Evolutionary conservation across 1,140 invertebrate species (phyloP).

Genomic region (Drosophila varians): DNA sequence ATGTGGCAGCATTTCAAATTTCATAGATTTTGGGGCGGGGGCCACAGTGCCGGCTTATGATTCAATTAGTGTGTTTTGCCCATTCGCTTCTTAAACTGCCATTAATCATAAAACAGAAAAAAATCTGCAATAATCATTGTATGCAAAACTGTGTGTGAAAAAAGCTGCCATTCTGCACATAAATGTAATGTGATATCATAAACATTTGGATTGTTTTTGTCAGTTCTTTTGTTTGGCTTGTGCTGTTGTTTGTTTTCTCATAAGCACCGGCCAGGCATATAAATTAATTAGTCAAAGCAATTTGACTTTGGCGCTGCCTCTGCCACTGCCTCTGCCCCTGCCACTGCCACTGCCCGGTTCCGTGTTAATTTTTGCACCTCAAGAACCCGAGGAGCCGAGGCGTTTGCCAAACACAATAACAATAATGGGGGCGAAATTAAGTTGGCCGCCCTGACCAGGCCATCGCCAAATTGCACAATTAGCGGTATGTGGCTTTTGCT

Average conservation of each 20-base stretch:
- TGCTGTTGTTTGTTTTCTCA: slow-evolving; percentile 40
- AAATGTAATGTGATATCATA: slow-evolving; percentile 75
- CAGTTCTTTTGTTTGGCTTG: slow-evolving; percentile 37
- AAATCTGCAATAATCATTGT: slow-evolving; percentile 41
- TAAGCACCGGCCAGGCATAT: slow-evolving; percentile 55
- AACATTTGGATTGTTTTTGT: slow-evolving; percentile 69
- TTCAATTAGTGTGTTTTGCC: slow-evolving; percentile 36
- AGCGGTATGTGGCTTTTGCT: slow-evolving; percentile 43
- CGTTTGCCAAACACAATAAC: slow-evolving; percentile 28
- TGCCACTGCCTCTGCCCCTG: too few species aligned
- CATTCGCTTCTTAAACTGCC: slow-evolving; percentile 46
- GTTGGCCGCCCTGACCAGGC: slow-evolving; percentile 40
- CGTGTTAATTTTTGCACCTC: slow-evolving; percentile 79
- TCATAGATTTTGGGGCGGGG: not conserved
- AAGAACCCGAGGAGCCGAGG: slow-evolving; percentile 61
- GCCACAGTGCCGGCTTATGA: slow-evolving; percentile 26
- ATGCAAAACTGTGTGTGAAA: slow-evolving; percentile 68
- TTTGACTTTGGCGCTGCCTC: slow-evolving; percentile 15
- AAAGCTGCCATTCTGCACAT: slow-evolving; percentile 40
- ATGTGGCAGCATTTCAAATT: slow-evolving; percentile 28
- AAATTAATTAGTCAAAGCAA: slow-evolving; percentile 72
- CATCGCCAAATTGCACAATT: slow-evolving; percentile 77
- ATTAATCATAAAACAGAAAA: slow-evolving; percentile 67
- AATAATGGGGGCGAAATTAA: slow-evolving; percentile 48
- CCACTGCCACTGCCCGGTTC: too few species aligned